phyloP scores from a whole-genome alignment of 2,888 invertebrate species.

The Phyto melanocephala region DNA sequence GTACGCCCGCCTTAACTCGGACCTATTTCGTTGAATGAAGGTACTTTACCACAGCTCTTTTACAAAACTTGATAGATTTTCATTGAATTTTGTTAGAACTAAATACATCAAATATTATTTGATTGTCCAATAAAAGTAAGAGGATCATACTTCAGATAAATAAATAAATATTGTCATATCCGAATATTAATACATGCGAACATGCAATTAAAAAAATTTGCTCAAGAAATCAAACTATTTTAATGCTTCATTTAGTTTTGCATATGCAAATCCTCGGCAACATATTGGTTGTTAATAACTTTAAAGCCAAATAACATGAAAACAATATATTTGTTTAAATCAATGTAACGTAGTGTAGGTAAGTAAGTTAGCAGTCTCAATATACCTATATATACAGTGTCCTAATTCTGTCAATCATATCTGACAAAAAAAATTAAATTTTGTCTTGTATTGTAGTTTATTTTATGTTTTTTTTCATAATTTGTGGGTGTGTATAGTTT shows the following conservation, averaged over 20 bases:
- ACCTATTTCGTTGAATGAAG: too few species aligned
- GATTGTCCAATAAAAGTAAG: too few species aligned
- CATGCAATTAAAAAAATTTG: not conserved
- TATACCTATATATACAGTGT: conserved; percentile 46
- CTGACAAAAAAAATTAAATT: not conserved
- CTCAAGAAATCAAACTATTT: conserved; percentile 53
- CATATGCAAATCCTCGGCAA: conserved; percentile 72
- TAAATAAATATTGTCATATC: too few species aligned
- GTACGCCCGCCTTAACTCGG: too few species aligned
- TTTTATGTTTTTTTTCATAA: conserved; percentile 30
- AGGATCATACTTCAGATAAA: too few species aligned
- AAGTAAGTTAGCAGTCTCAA: not conserved
- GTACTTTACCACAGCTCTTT: too few species aligned
- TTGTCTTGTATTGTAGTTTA: too few species aligned
- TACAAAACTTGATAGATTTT: too few species aligned
- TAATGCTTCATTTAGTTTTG: conserved; percentile 73
- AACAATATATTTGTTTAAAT: conserved; percentile 1
- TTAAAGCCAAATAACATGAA: not conserved
- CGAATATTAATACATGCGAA: too few species aligned
- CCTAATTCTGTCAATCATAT: conserved; percentile 75
- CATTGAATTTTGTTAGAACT: too few species aligned
- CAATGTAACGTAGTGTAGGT: not conserved
- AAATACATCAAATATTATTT: too few species aligned
- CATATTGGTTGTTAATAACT: conserved; percentile 17
- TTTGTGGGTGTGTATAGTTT: conserved; percentile 44